Evolutionary conservation across 1,140 invertebrate species (phyloP).

Genomic region (Euwallacea fornicatus): DNA sequence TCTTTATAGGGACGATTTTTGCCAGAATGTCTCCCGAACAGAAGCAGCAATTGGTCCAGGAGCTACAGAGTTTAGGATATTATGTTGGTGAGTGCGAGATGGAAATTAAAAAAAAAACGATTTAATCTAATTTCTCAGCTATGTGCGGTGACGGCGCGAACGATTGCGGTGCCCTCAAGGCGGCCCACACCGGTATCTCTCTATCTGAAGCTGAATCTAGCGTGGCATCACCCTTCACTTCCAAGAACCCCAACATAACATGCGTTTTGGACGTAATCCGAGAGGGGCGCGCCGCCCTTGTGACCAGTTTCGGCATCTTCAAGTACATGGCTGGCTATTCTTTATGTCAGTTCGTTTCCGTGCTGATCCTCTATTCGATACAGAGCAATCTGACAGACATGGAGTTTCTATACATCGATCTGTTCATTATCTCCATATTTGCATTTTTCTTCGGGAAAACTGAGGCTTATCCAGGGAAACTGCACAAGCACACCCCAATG

Average conservation of each 20-base stretch:
- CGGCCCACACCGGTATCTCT: conserved; percentile 94
- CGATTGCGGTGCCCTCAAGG: conserved; percentile 93
- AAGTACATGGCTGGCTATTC: conserved; percentile 86
- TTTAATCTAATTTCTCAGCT: conserved; percentile 54
- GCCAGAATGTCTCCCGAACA: conserved; percentile 97
- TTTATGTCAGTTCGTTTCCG: conserved; percentile 84
- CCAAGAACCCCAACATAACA: conserved; percentile 81
- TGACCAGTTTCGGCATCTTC: conserved; percentile 96
- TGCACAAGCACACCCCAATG: conserved; percentile 69
- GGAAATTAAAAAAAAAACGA: background rate
- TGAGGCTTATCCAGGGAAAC: conserved; percentile 67
- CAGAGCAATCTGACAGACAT: conserved; percentile 80
- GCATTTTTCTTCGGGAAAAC: conserved; percentile 85
- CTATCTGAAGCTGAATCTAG: conserved; percentile 94
- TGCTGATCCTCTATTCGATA: conserved; percentile 86
- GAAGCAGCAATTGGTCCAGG: conserved; percentile 90
- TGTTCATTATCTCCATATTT: conserved; percentile 77
- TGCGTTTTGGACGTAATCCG: conserved; percentile 88
- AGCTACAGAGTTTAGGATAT: conserved; percentile 80
- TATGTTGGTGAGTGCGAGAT: conserved; percentile 71
- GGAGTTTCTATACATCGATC: conserved; percentile 83
- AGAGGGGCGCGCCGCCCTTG: conserved; percentile 93
- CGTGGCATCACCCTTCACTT: conserved; percentile 97
- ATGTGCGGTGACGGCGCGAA: conserved; percentile 99
- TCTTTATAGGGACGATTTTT: conserved; percentile 74